These are phyloP conservation scores for Catostomus latipinnis DNA, from an alignment of 2,797 vertebrate species.

Conservation along the genomic window DNA sequence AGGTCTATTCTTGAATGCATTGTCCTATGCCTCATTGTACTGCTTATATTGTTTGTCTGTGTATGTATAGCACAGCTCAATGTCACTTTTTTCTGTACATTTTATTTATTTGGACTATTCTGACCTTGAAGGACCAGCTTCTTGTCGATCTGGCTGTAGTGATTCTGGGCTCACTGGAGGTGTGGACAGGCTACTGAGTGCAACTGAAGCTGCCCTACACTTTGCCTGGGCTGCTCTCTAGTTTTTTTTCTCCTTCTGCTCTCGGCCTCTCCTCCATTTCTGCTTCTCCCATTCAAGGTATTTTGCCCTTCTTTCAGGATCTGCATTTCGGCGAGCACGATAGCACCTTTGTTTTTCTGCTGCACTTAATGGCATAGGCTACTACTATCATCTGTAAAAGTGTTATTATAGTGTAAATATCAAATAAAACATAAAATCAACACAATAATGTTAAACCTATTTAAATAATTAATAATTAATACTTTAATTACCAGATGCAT, in stretches of 20 bases:
- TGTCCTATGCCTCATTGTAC: no score
- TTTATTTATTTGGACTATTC: background rate
- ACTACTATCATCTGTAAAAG: no score
- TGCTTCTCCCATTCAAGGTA: conserved; percentile 7
- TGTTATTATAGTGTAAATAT: no score
- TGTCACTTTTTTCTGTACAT: no score
- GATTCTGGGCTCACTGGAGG: background rate
- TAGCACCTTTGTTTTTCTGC: background rate
- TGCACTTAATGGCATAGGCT: background rate
- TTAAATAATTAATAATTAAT: no score
- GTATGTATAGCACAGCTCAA: no score
- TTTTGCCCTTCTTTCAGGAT: conserved; percentile 5
- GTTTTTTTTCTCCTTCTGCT: background rate
- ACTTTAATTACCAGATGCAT: no score
- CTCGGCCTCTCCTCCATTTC: conserved; percentile 2
- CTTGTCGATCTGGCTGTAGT: background rate
- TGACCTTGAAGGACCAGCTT: conserved; percentile 13
- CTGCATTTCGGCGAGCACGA: background rate
- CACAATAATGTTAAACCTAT: no score
- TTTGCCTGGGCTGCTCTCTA: no score
- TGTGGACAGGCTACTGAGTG: background rate
- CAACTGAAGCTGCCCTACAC: conserved; percentile 1
- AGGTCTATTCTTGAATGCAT: no score
- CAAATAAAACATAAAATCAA: no score
- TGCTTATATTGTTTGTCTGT: no score